Evolutionary conservation across 2,797 vertebrate genomes (phyloP).

Genomic region (Micropoecilia bifurca): DNA sequence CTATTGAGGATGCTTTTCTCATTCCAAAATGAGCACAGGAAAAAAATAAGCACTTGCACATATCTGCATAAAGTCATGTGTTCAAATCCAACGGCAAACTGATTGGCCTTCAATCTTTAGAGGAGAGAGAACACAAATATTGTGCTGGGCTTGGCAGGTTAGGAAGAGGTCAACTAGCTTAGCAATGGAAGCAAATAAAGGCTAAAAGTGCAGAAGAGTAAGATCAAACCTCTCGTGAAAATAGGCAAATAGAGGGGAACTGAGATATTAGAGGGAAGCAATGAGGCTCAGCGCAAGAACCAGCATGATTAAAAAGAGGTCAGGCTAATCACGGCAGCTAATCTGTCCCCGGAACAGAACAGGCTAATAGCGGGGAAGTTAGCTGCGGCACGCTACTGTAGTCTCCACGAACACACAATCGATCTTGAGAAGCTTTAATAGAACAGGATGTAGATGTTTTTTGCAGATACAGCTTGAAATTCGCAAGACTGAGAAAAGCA

Average conservation of each 20-base stretch:
- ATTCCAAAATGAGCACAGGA: slow-evolving; percentile 49
- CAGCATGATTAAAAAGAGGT: slow-evolving; percentile 66
- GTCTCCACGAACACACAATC: slow-evolving; percentile 42
- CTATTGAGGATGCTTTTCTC: slow-evolving; percentile 41
- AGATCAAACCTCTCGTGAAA: slow-evolving; percentile 19
- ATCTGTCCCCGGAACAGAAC: slow-evolving; percentile 60
- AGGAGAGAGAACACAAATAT: slow-evolving; percentile 14
- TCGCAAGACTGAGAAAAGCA: slow-evolving; percentile 30
- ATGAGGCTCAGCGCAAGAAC: slow-evolving; percentile 45
- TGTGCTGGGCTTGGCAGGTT: slow-evolving; percentile 23
- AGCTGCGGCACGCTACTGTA: slow-evolving; percentile 54
- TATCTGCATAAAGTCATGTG: slow-evolving; percentile 25
- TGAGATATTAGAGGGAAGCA: slow-evolving; percentile 33
- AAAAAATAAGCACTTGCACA: not conserved
- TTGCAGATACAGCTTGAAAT: slow-evolving; percentile 39
- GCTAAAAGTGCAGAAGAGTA: not conserved
- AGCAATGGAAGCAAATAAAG: slow-evolving; percentile 9
- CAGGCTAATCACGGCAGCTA: slow-evolving; percentile 57
- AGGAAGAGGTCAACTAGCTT: slow-evolving; percentile 43
- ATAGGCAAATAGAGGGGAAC: slow-evolving; percentile 44
- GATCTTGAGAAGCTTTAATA: slow-evolving; percentile 12
- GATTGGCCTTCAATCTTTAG: slow-evolving; percentile 19
- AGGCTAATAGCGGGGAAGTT: slow-evolving; percentile 44
- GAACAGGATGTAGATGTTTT: slow-evolving; percentile 46
- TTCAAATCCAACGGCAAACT: slow-evolving; percentile 50